A percentile compares a stretch with the other conserved stretches of the same genome.
Conservation (phyloP, 1,140 invertebrate genomes). For the Sesamia nonagrioides region DNA sequence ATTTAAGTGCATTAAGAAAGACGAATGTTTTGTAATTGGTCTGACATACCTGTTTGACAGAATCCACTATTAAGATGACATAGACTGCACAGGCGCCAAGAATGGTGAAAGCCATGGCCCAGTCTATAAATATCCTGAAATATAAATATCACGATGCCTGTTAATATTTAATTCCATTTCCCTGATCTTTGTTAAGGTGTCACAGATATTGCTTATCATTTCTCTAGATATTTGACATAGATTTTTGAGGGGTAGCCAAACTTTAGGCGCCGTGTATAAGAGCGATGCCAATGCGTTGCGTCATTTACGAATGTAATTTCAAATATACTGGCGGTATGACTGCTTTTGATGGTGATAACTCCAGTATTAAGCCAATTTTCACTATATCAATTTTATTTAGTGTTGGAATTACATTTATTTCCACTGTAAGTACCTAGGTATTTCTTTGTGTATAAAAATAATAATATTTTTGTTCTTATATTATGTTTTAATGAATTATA, state of each 20-base stretch:
- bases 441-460: too few species aligned
- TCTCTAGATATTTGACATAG: neutral
- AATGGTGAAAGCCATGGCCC: constrained; percentile 85
- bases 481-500: too few species aligned
- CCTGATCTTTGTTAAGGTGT: neutral
- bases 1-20: constrained; percentile 24
- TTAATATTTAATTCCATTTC: neutral
- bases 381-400: too few species aligned
- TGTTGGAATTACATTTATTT: too few species aligned
- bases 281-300: neutral
- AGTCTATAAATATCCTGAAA: constrained; percentile 86
- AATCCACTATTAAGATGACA: constrained; percentile 81
- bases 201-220: neutral
- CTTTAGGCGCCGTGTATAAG: constrained; percentile 10
- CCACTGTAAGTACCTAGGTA: too few species aligned
- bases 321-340: neutral
- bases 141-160: constrained; percentile 16
- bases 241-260: constrained; percentile 16
- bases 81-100: constrained; percentile 85
- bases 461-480: too few species aligned
- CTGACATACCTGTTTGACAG: constrained; percentile 77
- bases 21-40: constrained; percentile 10
- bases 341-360: neutral
- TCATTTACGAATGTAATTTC: neutral
- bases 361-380: neutral